These are phyloP conservation scores for Mnemiopsis leidyi DNA, from an alignment of 37 sponge, comb jelly and placozoan genomes.

Conservation along the genomic window DNA sequence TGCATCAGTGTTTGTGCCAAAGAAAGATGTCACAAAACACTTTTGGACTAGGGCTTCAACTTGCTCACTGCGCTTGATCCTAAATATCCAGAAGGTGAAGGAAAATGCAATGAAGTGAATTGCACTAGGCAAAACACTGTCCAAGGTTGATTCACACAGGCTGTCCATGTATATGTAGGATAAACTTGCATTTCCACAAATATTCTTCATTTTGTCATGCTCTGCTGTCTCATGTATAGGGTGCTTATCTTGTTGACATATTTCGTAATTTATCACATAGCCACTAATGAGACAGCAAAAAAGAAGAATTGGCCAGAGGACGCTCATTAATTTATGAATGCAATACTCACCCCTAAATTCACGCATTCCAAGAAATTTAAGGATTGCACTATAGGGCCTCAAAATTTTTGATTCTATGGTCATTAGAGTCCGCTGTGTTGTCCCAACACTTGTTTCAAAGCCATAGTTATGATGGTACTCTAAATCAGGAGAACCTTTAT, in stretches of 20 bases:
- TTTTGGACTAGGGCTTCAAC: conserved; percentile 52
- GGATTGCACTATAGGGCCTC: conserved; percentile 50
- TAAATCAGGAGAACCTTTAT: neutral
- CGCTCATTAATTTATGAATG: conserved; percentile 6
- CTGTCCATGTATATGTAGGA: conserved; percentile 63
- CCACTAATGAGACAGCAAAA: conserved; percentile 25
- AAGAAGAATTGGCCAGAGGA: conserved; percentile 28
- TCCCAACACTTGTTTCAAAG: conserved; percentile 1
- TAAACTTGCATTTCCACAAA: conserved; percentile 30
- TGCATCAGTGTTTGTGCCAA: neutral
- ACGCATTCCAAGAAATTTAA: conserved; percentile 59
- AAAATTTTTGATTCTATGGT: conserved; percentile 47
- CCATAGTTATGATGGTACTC: neutral
- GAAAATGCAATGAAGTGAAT: conserved; percentile 44
- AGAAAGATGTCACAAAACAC: conserved; percentile 52
- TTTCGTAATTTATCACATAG: conserved; percentile 47
- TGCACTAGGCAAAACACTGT: conserved; percentile 10
- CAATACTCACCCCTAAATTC: conserved; percentile 39
- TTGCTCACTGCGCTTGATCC: conserved; percentile 50
- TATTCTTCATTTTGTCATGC: conserved; percentile 7
- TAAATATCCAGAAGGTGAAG: conserved; percentile 56
- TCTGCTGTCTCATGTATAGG: neutral
- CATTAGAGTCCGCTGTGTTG: neutral
- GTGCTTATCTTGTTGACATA: conserved; percentile 29
- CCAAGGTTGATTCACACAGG: conserved; percentile 32